These are phyloP conservation scores for Takifugu ocellatus DNA, from an alignment of 2,797 vertebrate genomes.

Conservation along the genomic window DNA sequence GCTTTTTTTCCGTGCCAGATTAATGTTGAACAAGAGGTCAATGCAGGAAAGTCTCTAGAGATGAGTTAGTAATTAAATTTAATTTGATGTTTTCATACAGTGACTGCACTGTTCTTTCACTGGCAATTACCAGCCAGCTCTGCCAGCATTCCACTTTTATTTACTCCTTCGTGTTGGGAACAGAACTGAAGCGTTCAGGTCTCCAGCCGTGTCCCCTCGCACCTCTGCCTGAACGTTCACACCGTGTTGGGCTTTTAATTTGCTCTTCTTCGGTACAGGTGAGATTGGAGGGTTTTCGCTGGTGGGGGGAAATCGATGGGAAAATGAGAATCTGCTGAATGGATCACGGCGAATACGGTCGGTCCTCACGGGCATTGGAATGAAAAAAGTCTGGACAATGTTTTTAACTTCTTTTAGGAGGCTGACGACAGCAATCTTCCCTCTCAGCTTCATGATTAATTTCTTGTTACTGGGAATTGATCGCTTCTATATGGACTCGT, in stretches of 20 bases:
- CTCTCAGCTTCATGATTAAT: conserved; percentile 56
- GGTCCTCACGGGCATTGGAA: conserved; percentile 62
- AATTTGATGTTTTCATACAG: conserved; percentile 36
- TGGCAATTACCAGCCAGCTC: conserved; percentile 18
- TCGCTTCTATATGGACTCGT: conserved; percentile 48
- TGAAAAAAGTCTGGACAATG: conserved; percentile 69
- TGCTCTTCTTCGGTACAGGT: conserved; percentile 56
- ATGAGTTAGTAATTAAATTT: conserved; percentile 22
- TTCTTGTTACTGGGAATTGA: conserved; percentile 62
- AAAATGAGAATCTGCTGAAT: conserved; percentile 74
- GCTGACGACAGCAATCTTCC: conserved; percentile 56
- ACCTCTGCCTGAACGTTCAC: conserved; percentile 42
- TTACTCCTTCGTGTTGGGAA: conserved; percentile 36
- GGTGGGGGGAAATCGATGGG: conserved; percentile 62
- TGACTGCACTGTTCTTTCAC: conserved; percentile 6
- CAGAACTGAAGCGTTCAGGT: conserved; percentile 23
- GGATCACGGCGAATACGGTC: conserved; percentile 59
- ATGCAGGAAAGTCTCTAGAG: conserved; percentile 20
- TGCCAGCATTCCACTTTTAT: conserved; percentile 37
- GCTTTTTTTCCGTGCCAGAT: background rate
- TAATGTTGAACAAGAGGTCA: conserved; percentile 11
- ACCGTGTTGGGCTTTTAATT: conserved; percentile 56
- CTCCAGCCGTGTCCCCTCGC: conserved; percentile 22
- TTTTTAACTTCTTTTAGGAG: conserved; percentile 60
- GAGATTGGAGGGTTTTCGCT: conserved; percentile 54